Percentiles rank a stretch among this genome's conserved stretches.
These are phyloP conservation scores for Echiichthys vipera DNA, from an alignment of 2,797 vertebrate genomes.

Conservation along the genomic window DNA sequence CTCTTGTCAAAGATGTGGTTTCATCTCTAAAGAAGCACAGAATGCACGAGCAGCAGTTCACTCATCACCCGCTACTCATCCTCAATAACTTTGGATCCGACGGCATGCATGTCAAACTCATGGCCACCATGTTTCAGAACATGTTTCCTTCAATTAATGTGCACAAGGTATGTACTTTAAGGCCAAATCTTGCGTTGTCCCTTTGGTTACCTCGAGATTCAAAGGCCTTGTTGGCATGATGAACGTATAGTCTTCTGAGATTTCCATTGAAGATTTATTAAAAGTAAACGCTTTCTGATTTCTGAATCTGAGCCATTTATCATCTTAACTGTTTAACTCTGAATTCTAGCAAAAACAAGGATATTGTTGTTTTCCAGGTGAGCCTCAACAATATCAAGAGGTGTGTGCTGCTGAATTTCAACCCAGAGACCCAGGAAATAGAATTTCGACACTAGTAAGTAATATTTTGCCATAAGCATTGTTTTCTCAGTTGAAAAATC, in stretches of 20 bases:
- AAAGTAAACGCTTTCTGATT: conserved; percentile 85
- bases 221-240: conserved; percentile 63
- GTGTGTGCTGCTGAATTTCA: conserved; percentile 90
- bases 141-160: conserved; percentile 96
- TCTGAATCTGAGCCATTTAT: neutral
- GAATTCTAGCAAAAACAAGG: neutral
- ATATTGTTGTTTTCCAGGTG: conserved; percentile 78
- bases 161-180: conserved; percentile 84
- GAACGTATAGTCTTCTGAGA: conserved; percentile 86
- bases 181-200: accelerated
- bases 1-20: conserved; percentile 90
- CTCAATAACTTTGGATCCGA: conserved; percentile 92
- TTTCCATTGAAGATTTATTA: conserved; percentile 70
- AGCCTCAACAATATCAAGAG: conserved; percentile 93
- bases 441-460: conserved; percentile 96
- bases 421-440: conserved; percentile 84
- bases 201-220: neutral
- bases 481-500: neutral
- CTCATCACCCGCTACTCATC: conserved; percentile 90
- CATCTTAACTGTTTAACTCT: accelerated
- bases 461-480: neutral
- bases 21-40: conserved; percentile 92
- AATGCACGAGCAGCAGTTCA: conserved; percentile 96
- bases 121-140: conserved; percentile 96
- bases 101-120: conserved; percentile 94